Conservation (phyloP, 2,113 vertebrate species). For the Macrotus californicus region DNA sequence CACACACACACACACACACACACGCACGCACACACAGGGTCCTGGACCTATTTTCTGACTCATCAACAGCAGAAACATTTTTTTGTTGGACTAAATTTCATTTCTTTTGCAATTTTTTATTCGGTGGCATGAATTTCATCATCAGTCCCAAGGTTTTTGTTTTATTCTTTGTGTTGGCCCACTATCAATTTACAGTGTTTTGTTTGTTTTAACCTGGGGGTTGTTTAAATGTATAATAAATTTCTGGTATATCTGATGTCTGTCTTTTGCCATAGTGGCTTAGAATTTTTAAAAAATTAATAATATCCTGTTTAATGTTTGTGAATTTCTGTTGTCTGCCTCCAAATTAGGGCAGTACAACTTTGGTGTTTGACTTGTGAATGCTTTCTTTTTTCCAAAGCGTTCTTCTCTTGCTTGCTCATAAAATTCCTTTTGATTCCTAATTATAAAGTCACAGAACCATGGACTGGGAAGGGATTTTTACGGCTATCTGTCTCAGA, state of each 20-base stretch:
- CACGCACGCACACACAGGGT: neutral
- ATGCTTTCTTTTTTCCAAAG: neutral
- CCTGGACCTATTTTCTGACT: neutral
- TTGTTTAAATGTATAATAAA: slow-evolving; percentile 6
- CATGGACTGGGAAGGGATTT: neutral
- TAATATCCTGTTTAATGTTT: neutral
- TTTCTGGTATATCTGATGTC: neutral
- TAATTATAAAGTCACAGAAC: neutral
- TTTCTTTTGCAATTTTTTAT: neutral
- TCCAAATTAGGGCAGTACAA: neutral
- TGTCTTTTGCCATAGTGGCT: neutral
- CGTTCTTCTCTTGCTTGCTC: neutral
- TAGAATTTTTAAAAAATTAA: neutral
- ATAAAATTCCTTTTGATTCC: neutral
- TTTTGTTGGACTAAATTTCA: neutral
- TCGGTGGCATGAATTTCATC: neutral
- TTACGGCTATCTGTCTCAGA: neutral
- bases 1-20: neutral
- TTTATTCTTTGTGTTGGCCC: slow-evolving; percentile 14
- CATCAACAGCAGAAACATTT: neutral
- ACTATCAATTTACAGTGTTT: neutral
- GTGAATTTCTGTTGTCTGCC: neutral
- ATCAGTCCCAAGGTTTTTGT: neutral
- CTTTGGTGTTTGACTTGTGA: neutral
- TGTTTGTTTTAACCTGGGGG: neutral